Conservation (phyloP, 2,113 vertebrate genomes). For the Miniopterus natalensis region DNA sequence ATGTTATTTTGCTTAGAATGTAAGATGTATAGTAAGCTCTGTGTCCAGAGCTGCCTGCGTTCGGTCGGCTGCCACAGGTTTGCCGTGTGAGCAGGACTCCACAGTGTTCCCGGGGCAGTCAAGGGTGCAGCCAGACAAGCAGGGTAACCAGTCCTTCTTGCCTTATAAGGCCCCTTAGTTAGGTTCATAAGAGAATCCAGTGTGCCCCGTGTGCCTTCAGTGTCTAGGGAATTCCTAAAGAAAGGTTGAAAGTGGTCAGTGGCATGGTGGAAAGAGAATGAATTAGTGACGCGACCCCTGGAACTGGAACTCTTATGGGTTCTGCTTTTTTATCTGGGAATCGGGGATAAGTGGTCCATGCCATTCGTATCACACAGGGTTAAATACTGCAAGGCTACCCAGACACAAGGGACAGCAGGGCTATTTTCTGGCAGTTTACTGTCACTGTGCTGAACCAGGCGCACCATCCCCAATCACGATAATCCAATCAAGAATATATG, state of each 20-base stretch:
- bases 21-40: not conserved
- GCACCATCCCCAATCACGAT: not conserved
- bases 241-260: not conserved
- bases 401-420: not conserved
- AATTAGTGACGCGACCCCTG: not conserved
- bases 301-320: not conserved
- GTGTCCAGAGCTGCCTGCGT: not conserved
- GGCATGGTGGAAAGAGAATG: not conserved
- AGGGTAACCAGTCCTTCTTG: not conserved
- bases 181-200: not conserved
- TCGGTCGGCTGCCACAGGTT: not conserved
- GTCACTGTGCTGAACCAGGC: not conserved
- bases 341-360: not conserved
- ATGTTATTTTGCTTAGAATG: slow-evolving; percentile 34
- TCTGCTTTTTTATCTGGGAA: not conserved
- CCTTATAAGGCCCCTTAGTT: not conserved
- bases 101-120: not conserved
- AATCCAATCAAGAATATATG: not conserved
- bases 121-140: not conserved
- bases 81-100: not conserved
- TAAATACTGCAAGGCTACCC: not conserved
- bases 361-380: not conserved
- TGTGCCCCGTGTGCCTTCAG: not conserved
- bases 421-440: slow-evolving; percentile 6
- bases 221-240: not conserved